Conservation (phyloP, 2,797 vertebrate species). For the Rhynchotus rufescens region DNA sequence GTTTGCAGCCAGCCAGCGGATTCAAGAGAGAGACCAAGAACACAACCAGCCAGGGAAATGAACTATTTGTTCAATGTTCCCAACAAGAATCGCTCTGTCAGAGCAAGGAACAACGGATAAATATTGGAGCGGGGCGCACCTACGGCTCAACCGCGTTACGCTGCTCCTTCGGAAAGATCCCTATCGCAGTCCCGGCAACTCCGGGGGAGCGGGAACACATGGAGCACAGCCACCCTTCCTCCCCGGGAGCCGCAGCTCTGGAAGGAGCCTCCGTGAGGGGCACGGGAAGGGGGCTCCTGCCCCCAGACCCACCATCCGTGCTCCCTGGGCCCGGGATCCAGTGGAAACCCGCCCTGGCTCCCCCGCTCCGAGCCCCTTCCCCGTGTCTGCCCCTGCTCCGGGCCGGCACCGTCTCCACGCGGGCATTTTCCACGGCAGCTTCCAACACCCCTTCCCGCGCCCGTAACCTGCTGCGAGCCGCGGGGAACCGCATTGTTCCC, state of each 20-base stretch:
- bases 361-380: no score
- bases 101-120: constrained; percentile 12
- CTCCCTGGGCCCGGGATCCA: background rate
- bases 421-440: background rate
- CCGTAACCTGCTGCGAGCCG: background rate
- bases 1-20: background rate
- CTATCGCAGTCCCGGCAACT: background rate
- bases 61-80: constrained; percentile 51
- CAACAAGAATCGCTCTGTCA: background rate
- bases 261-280: background rate
- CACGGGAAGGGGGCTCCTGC: no score
- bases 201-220: background rate
- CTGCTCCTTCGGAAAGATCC: constrained; percentile 10
- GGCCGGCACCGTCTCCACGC: background rate
- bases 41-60: constrained; percentile 25
- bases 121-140: constrained; percentile 12
- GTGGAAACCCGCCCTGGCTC: constrained; percentile 10
- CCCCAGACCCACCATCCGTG: background rate
- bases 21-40: background rate
- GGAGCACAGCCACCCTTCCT: background rate
- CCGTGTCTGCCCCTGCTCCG: background rate
- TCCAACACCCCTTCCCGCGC: background rate
- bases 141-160: background rate
- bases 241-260: background rate
- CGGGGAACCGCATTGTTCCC: background rate